Evolutionary conservation across 2,113 vertebrate genomes (phyloP).

Genomic region (Candoia aspera): DNA sequence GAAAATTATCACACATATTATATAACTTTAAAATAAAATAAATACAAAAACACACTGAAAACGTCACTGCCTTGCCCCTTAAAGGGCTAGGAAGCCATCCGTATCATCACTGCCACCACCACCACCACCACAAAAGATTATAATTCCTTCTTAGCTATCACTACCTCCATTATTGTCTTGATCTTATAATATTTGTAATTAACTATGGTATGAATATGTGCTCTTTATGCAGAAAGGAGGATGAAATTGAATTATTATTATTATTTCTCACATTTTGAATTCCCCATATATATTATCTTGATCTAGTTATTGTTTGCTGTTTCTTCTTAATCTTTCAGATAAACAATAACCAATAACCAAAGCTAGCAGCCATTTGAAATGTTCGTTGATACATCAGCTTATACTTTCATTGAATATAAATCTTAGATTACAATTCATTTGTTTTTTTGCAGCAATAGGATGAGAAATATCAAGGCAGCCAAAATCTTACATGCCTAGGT

Average conservation of each 20-base stretch:
- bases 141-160: background rate
- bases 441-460: background rate
- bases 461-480: background rate
- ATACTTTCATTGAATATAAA: background rate
- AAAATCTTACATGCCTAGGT: background rate
- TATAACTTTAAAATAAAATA: too few relatives aligned
- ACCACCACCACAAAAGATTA: too few relatives aligned
- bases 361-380: background rate
- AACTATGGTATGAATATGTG: background rate
- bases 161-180: background rate
- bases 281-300: background rate
- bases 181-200: background rate
- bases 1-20: too few relatives aligned
- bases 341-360: background rate
- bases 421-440: background rate
- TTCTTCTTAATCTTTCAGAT: background rate
- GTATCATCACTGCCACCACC: too few relatives aligned
- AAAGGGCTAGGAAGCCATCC: too few relatives aligned
- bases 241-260: too few relatives aligned
- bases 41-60: too few relatives aligned
- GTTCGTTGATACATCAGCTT: background rate
- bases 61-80: too few relatives aligned
- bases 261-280: background rate
- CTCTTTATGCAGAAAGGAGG: background rate
- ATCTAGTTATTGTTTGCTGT: background rate